Conservation (phyloP, 2,888 invertebrate genomes). For the Drepanosiphum platanoidis region DNA sequence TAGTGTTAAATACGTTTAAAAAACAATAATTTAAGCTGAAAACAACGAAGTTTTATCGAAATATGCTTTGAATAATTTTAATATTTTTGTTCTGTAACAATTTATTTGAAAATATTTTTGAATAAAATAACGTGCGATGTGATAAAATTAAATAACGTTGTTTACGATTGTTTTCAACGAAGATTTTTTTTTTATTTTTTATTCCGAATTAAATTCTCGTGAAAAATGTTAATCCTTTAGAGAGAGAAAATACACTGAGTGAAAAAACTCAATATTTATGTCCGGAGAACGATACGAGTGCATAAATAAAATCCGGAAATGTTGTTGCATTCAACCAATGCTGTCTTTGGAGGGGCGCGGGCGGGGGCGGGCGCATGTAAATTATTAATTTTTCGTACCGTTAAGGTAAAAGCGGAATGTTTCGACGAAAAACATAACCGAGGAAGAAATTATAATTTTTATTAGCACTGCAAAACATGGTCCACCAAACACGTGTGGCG, state of each 20-base stretch:
- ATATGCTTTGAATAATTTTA: too few relatives aligned
- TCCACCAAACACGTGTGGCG: not conserved
- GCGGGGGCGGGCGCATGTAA: not conserved
- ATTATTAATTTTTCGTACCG: not conserved
- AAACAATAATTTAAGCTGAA: too few relatives aligned
- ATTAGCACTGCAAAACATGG: not conserved
- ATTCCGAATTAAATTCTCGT: not conserved
- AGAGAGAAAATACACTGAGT: not conserved
- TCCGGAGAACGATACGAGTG: not conserved
- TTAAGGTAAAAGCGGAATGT: not conserved
- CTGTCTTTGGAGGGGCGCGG: not conserved
- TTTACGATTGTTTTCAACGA: not conserved
- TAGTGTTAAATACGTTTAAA: too few relatives aligned
- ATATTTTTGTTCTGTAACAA: too few relatives aligned
- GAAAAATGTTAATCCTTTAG: not conserved
- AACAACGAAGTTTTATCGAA: too few relatives aligned
- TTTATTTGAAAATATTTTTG: too few relatives aligned
- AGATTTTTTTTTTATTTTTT: not conserved
- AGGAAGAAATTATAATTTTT: constrained; percentile 3
- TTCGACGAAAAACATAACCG: not conserved
- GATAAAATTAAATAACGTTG: not conserved
- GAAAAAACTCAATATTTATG: not conserved
- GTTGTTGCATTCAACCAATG: not conserved
- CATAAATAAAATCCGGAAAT: not conserved
- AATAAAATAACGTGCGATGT: too few relatives aligned